These are phyloP conservation scores for Acanthurus tractus DNA, from an alignment of 2,797 vertebrate species.

Conservation along the genomic window DNA sequence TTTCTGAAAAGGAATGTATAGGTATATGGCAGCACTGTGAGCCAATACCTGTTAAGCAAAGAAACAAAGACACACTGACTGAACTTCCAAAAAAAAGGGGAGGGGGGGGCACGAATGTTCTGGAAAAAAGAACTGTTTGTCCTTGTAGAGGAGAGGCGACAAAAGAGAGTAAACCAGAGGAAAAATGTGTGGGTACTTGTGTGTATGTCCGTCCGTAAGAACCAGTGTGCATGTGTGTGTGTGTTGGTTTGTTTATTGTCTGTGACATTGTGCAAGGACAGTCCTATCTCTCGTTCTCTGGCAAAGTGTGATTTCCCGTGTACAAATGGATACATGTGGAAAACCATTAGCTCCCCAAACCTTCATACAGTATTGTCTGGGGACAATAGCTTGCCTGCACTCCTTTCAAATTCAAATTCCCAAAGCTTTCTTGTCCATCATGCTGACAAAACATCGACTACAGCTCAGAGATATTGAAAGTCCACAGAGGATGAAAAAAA, in stretches of 20 bases:
- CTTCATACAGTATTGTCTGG: slow-evolving; percentile 55
- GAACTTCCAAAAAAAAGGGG: slow-evolving; percentile 25
- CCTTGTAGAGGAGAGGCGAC: slow-evolving; percentile 52
- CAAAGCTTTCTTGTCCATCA: slow-evolving; percentile 61
- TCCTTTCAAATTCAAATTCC: slow-evolving; percentile 68
- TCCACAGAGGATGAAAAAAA: slow-evolving; percentile 18
- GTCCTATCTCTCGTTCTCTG: slow-evolving; percentile 34
- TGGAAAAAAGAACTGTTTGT: slow-evolving; percentile 45
- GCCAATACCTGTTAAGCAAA: slow-evolving; percentile 25
- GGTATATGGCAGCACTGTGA: slow-evolving; percentile 5
- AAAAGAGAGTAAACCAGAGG: slow-evolving; percentile 31
- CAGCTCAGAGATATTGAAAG: slow-evolving; percentile 36
- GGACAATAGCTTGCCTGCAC: slow-evolving; percentile 59
- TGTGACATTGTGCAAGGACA: slow-evolving; percentile 71
- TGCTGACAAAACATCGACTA: slow-evolving; percentile 43
- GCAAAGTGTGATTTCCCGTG: slow-evolving; percentile 54
- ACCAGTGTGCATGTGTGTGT: neutral
- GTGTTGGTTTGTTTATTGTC: slow-evolving; percentile 50
- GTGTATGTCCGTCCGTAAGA: slow-evolving; percentile 12
- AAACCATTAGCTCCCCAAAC: slow-evolving; percentile 47
- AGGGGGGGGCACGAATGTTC: slow-evolving; percentile 3
- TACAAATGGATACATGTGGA: slow-evolving; percentile 38
- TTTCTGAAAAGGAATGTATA: slow-evolving; percentile 32
- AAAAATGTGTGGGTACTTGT: slow-evolving; percentile 20
- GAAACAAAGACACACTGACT: slow-evolving; percentile 23